Percentiles rank a stretch among this genome's conserved stretches.
phyloP scores from a whole-genome alignment of 1,140 invertebrate genomes.

The Aphis gossypii region DNA sequence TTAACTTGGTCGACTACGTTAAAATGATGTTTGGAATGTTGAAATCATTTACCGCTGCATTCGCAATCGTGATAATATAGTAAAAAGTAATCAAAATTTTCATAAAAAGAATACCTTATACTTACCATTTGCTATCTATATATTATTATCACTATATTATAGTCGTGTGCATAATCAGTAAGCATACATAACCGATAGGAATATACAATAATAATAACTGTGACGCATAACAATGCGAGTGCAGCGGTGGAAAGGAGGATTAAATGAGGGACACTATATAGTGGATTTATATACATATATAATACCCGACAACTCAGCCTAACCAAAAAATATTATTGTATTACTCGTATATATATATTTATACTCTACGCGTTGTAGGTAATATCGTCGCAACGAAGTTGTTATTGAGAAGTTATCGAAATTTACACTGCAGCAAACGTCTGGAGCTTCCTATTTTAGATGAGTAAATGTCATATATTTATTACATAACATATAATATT shows the following conservation, averaged over 20 bases:
- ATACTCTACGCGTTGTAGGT: neutral
- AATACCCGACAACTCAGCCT: no score
- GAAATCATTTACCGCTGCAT: neutral
- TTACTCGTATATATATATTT: no score
- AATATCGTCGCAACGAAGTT: neutral
- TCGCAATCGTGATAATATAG: neutral
- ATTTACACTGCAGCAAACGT: neutral
- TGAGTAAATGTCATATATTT: neutral
- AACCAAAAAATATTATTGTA: no score
- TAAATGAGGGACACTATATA: neutral
- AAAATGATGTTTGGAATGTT: neutral
- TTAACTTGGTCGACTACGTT: neutral
- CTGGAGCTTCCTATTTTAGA: no score
- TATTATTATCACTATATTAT: no score
- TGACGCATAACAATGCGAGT: no score
- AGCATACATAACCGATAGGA: no score
- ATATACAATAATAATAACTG: no score
- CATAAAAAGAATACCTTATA: neutral
- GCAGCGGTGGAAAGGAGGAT: neutral
- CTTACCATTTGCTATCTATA: neutral
- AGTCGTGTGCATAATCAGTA: no score
- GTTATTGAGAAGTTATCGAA: neutral
- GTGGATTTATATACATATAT: no score
- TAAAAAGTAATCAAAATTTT: neutral
- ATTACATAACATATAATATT: neutral